phyloP scores from a whole-genome alignment of 2,888 invertebrate species.

The Tridacna gigas region DNA sequence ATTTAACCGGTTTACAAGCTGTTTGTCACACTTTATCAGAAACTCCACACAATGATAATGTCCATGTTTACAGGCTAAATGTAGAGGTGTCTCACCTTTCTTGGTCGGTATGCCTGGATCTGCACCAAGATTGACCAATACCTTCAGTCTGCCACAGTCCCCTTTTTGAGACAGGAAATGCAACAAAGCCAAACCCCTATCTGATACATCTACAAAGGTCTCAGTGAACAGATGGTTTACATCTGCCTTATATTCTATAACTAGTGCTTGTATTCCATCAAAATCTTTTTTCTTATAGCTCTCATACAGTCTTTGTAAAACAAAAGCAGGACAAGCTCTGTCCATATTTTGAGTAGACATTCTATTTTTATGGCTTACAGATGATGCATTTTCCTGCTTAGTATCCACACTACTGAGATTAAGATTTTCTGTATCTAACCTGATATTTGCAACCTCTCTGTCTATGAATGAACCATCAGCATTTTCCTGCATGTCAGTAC shows the following conservation, averaged over 20 bases:
- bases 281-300: conserved; percentile 68
- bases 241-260: conserved; percentile 57
- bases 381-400: too few species aligned
- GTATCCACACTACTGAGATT: not conserved
- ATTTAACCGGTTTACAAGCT: conserved; percentile 71
- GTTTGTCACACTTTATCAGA: conserved; percentile 64
- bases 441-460: not conserved
- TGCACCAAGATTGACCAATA: conserved; percentile 70
- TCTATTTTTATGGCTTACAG: too few species aligned
- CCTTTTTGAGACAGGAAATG: conserved; percentile 71
- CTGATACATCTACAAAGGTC: conserved; percentile 67
- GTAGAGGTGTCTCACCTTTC: conserved; percentile 74
- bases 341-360: too few species aligned
- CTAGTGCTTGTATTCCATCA: conserved; percentile 55
- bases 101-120: conserved; percentile 67
- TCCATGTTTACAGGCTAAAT: conserved; percentile 76
- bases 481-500: too few species aligned
- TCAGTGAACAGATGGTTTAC: conserved; percentile 72
- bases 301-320: conserved; percentile 51
- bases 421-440: not conserved
- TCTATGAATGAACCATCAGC: too few species aligned
- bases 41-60: conserved; percentile 68
- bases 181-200: conserved; percentile 68
- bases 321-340: too few species aligned
- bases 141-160: conserved; percentile 60